These are phyloP conservation scores for Pterois miles DNA, from an alignment of 2,797 vertebrate species.

Conservation along the genomic window DNA sequence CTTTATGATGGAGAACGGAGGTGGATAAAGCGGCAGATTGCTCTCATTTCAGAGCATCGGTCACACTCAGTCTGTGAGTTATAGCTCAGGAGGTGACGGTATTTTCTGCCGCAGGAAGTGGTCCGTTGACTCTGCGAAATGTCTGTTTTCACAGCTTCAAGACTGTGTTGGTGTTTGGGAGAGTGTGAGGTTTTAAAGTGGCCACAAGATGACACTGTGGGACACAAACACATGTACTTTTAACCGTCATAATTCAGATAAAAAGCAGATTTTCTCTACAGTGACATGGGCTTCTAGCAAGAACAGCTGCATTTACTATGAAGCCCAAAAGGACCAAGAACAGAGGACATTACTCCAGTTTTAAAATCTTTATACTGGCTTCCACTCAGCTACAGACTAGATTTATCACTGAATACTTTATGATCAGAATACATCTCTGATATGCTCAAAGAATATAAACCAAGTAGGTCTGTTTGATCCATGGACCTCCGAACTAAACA, in stretches of 20 bases:
- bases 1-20: constrained; percentile 6
- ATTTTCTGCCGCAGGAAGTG: constrained; percentile 31
- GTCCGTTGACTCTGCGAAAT: constrained; percentile 7
- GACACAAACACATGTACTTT: neutral
- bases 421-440: neutral
- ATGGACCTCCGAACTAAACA: neutral
- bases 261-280: neutral
- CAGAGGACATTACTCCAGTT: neutral
- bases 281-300: too few species aligned
- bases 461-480: neutral
- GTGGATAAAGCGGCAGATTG: constrained; percentile 12
- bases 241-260: neutral
- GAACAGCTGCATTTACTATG: neutral
- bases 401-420: neutral
- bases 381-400: neutral
- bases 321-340: neutral
- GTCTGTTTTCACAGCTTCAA: constrained; percentile 14
- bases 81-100: neutral
- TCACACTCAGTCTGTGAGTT: constrained; percentile 32
- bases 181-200: constrained; percentile 12
- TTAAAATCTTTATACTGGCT: neutral
- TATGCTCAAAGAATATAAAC: neutral
- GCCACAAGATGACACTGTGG: constrained; percentile 67
- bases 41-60: constrained; percentile 33
- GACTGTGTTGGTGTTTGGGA: neutral